Percentiles rank a stretch among this genome's conserved stretches.
phyloP scores from a whole-genome alignment of 30 jellyfish, hydroid and myxozoan genomes.

The Hydra vulgaris region DNA sequence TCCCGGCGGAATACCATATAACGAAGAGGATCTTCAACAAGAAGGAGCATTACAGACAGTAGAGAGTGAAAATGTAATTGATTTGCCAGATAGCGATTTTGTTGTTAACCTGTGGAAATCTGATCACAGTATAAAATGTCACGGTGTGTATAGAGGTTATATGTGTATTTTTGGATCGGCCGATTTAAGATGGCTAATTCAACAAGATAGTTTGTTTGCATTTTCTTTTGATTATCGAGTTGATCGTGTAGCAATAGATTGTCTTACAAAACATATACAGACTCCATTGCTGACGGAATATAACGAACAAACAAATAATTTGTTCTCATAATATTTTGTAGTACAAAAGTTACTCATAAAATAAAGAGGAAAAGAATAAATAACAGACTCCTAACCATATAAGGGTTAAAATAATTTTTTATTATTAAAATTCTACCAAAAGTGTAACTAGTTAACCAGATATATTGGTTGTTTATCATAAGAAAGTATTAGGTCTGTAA shows the following conservation, averaged over 20 bases:
- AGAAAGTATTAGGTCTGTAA: too few relatives aligned
- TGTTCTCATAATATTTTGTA: neutral
- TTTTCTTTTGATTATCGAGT: constrained; percentile 71
- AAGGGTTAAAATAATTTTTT: too few relatives aligned
- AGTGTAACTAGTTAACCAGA: too few relatives aligned
- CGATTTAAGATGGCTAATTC: constrained; percentile 76
- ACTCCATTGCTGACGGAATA: constrained; percentile 50
- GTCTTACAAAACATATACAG: constrained; percentile 49
- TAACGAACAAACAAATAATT: constrained; percentile 1
- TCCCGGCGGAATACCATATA: constrained; percentile 72
- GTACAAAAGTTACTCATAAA: too few relatives aligned
- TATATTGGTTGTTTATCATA: too few relatives aligned
- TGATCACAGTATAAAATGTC: constrained; percentile 44
- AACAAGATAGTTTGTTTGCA: constrained; percentile 78
- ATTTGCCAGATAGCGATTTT: constrained; percentile 18
- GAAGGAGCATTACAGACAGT: neutral
- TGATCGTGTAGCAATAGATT: constrained; percentile 65
- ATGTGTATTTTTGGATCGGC: constrained; percentile 55
- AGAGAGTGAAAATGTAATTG: constrained; percentile 17
- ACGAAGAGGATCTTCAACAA: constrained; percentile 13
- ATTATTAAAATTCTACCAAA: too few relatives aligned
- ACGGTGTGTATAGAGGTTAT: constrained; percentile 56
- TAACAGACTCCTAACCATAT: too few relatives aligned
- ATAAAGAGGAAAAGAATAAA: too few relatives aligned
- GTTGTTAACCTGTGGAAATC: constrained; percentile 49